Percentiles rank a stretch among this genome's conserved stretches.
Conservation (phyloP, 1,140 invertebrate genomes). For the Dreissena polymorpha region DNA sequence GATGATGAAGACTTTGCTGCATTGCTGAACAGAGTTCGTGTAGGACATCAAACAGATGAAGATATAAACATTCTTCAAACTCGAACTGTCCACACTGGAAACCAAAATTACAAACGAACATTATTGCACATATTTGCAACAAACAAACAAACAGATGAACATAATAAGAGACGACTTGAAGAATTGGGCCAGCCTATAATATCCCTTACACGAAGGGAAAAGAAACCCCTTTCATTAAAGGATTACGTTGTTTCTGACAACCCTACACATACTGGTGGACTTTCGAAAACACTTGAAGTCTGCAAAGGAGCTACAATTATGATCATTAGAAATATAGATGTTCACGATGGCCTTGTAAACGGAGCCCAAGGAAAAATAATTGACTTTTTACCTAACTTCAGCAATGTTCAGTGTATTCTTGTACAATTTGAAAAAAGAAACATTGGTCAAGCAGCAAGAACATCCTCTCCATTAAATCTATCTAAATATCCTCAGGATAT, state of each 20-base stretch:
- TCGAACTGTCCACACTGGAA: constrained; percentile 9
- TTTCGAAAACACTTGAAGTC: constrained; percentile 32
- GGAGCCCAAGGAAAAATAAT: constrained; percentile 28
- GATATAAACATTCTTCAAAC: constrained; percentile 28
- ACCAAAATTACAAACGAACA: constrained; percentile 24
- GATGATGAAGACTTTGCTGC: too few relatives aligned
- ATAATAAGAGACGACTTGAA: constrained; percentile 28
- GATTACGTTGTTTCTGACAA: constrained; percentile 35
- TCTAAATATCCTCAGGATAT: constrained; percentile 5
- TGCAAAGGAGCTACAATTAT: constrained; percentile 44
- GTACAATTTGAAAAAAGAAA: constrained; percentile 40
- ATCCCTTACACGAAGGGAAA: constrained; percentile 25
- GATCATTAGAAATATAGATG: constrained; percentile 47
- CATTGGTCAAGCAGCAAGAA: constrained; percentile 25
- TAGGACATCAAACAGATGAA: constrained; percentile 12
- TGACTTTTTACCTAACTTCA: constrained; percentile 13
- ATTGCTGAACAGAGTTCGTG: too few relatives aligned
- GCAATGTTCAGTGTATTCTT: constrained; percentile 25
- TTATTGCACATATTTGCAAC: constrained; percentile 35
- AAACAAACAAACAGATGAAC: constrained; percentile 31
- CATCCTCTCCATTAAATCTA: constrained; percentile 23
- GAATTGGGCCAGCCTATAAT: constrained; percentile 25
- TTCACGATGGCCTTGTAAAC: constrained; percentile 46
- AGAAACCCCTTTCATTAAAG: constrained; percentile 27
- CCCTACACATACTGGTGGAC: constrained; percentile 31